Conservation (phyloP, 1,140 invertebrate species). For the Drosophila equinoxialis region DNA sequence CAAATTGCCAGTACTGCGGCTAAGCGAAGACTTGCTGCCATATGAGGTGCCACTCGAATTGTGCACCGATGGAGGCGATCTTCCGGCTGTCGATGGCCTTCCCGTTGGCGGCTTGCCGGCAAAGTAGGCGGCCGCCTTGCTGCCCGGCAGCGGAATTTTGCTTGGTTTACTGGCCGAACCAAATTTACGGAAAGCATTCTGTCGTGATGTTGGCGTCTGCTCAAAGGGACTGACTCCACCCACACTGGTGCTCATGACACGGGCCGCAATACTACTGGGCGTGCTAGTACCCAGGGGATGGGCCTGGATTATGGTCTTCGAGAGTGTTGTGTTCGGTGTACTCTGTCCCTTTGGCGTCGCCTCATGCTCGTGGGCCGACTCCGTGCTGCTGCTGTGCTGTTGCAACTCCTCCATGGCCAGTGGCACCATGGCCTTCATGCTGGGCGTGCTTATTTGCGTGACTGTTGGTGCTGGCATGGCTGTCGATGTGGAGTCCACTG, state of each 20-base stretch:
- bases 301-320: conserved; percentile 57
- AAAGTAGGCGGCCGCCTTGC: conserved; percentile 80
- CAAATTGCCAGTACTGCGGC: conserved; percentile 83
- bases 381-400: conserved; percentile 86
- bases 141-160: conserved; percentile 88
- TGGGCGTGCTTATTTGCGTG: conserved; percentile 83
- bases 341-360: conserved; percentile 28
- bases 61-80: conserved; percentile 76
- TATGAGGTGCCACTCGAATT: conserved; percentile 83
- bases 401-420: conserved; percentile 85
- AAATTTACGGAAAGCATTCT: conserved; percentile 62
- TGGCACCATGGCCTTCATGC: conserved; percentile 85
- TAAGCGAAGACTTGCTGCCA: conserved; percentile 79
- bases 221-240: conserved; percentile 75
- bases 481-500: conserved; percentile 56
- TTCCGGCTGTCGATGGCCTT: conserved; percentile 58
- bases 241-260: conserved; percentile 76
- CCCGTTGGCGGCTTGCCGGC: conserved; percentile 85
- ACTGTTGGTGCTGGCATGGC: conserved; percentile 49
- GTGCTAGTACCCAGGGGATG: conserved; percentile 83
- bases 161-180: conserved; percentile 86
- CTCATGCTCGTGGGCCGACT: conserved; percentile 86
- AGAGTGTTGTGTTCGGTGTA: conserved; percentile 52
- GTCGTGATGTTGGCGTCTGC: conserved; percentile 44
- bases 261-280: conserved; percentile 71